Base-by-base conservation (phyloP, 2,888 invertebrate genomes). In the Linyphia triangularis region DNA sequence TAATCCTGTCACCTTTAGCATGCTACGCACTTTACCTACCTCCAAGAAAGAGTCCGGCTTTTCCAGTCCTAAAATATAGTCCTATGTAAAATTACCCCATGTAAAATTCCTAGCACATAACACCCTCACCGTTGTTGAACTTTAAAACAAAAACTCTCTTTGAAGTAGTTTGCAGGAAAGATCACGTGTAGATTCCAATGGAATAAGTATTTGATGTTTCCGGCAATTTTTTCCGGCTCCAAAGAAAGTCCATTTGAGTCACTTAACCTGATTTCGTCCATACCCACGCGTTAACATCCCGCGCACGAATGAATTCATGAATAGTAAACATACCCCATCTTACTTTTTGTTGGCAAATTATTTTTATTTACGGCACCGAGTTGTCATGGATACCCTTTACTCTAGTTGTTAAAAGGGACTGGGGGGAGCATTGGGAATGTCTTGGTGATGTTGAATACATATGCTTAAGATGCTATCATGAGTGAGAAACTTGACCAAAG, bases 281-380 rank as follows among this genome's bases (percentile, higher is more conserved):
- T 51, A n/a, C n/a, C 51, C n/a, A 51, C 51, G 51, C 51, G 51
- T 51, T 51, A 51, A 51, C 51, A 51, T 51, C 13, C 51, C 5
- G 51, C n/a, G 51, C 51, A 51, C 51, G 51, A 51, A 51, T 51
- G 51, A 51, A 51, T 51, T 51, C 51, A 51, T 51, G 51, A 51
- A 51, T 51, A 51, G 51, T 51, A 51, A 51, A 51, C 51, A 51
- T 51, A n/a, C n/a, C n/a, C n/a, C 51, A 33, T 16, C 51, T 51
- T 16, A n/a, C n/a, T 51, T 51, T 51, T 51, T 51, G 51, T n/a
- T 51, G 51, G 51, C 1, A 5, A 51, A 51, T 51, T 51, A 51
- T 51, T 51, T 51, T 51, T 33, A 51, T 51, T 51, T 51, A 51
- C 51, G 51, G n/a, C 51, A n/a, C 51, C n/a, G n/a, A 13, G 51